phyloP scores from a whole-genome alignment of 2,888 invertebrate genomes.

The Timema podura region DNA sequence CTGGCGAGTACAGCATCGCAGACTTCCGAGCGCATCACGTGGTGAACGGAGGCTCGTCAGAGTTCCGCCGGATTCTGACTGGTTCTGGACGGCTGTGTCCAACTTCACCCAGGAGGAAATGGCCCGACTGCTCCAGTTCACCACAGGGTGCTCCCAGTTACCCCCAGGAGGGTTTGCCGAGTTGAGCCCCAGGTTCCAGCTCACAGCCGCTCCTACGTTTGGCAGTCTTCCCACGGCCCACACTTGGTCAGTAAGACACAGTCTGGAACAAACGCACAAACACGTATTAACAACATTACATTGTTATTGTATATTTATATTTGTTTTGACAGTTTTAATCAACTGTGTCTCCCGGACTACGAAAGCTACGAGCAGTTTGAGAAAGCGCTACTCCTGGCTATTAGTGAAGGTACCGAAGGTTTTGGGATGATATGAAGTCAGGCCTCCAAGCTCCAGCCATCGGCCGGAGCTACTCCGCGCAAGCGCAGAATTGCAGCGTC shows the following conservation, averaged over 20 bases:
- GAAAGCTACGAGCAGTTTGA: constrained; percentile 92
- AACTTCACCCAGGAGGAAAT: constrained; percentile 90
- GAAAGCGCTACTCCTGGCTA: constrained; percentile 81
- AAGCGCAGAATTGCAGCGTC: no score
- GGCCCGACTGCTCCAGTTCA: constrained; percentile 87
- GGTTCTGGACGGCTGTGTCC: constrained; percentile 88
- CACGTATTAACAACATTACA: no score
- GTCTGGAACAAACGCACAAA: neutral
- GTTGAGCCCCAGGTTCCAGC: constrained; percentile 86
- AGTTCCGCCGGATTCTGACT: constrained; percentile 81
- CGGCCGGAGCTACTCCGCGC: no score
- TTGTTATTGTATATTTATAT: neutral
- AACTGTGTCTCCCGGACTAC: constrained; percentile 91
- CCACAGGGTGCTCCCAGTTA: constrained; percentile 88
- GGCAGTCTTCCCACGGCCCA: constrained; percentile 92
- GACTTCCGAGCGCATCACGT: constrained; percentile 88
- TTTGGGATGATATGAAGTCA: constrained; percentile 67
- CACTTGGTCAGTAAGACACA: constrained; percentile 64
- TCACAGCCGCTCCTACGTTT: constrained; percentile 84
- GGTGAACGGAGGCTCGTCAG: constrained; percentile 70
- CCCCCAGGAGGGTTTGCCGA: constrained; percentile 89
- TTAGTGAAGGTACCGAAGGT: constrained; percentile 94
- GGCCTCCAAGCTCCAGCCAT: no score
- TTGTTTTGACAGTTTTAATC: constrained; percentile 74
- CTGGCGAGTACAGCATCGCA: constrained; percentile 84